Base-by-base conservation (phyloP, 2,888 invertebrate genomes). In the Amiota communis region DNA sequence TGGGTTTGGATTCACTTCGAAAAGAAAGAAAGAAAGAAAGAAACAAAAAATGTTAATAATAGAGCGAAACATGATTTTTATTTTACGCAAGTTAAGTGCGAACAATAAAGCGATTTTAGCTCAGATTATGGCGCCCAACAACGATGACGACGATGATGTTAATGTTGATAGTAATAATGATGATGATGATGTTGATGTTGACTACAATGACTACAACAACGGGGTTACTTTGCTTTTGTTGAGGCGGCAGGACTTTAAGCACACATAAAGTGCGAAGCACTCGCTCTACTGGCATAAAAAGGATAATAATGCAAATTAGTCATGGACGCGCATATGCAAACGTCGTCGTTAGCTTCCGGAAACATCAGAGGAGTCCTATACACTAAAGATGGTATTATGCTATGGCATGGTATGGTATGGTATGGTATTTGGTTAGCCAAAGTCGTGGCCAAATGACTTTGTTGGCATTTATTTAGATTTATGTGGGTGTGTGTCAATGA, bases 71-170 rank as follows among this genome's bases (percentile, higher is more conserved):
- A 87, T 87, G 87, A 86, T 88, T 87, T 87, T 88, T 88, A 88
- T 88, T 87, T 88, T 87, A 88, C 87, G 86, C 87, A 88, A 88
- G 84, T 87, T 87, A 88, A 88, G 87, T 88, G 88, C 86, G 86
- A 85, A 86, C 86, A 86, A 86, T 86, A 85, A 86, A 86, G 84
- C 82, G 86, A 86, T 86, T 86, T 83, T 81, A 82, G 76, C 51
- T 78, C 80, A 84, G 85, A 86, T 85, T 85, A 85, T 78, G 79
- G 80, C 74, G 77, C 75, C 80, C 76, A 74, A 48, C 72, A 48
- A 53, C 49, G 69, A 72, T 17, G 72, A 36, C 36, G 36, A 36
- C 8, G 36, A 36, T 6, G 36, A 36, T 6, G 36, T 4, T 36
- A 6, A 36, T 36, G 36, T 36, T 36, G 6, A 36, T 36, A 6